Base-by-base conservation (phyloP, 2,888 invertebrate species). In the Agrochola litura region DNA sequence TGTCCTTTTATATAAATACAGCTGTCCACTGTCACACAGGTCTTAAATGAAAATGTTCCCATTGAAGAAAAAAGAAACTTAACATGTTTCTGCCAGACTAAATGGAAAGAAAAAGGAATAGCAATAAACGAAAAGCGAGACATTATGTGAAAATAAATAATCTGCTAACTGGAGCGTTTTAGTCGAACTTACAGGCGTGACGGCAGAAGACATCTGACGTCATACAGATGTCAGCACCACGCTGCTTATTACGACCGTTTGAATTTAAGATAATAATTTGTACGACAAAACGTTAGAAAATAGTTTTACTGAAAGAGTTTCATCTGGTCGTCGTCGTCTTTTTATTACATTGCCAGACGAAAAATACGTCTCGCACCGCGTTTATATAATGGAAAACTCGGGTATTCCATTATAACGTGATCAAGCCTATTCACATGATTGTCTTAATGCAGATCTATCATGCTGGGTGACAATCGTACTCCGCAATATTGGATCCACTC, bases 41-140 rank as follows among this genome's bases (percentile, higher is more conserved):
- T 58, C 56, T 58, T 25, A 25, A 58, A 58, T 12, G 6, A 58
- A 58, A 58, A 58, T n/a, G 25, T 25, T 58, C 19, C 25, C 41
- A 16, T 64, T 46, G 16, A 37, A 46, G 16, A 64, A 25, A 25
- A 41, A 4, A 16, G 19, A 58, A 58, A 64, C 25, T 58, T 41
- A 41, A 49, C 22, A 30, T 56, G 25, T 41, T 22, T n/a, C 25
- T 64, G 54, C 19, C 54, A 74, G n/a, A 76, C 37, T 49, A 56
- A 63, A 64, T 64, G 19, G 3, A n/a, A 54, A 52, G 46, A 37
- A 46, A 73, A 61, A 73, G 22, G 14, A 54, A 63, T 54, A 14
- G 16, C 64, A 64, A 61, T 10, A 43, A 73, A 61, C n/a, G 52
- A 37, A 37, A 52, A 54, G 5, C 41, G 10, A 25, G 6, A 16